Percentiles rank a stretch among this genome's conserved stretches.
Conservation (phyloP, 2,113 vertebrate species). For the Mustela lutreola region DNA sequence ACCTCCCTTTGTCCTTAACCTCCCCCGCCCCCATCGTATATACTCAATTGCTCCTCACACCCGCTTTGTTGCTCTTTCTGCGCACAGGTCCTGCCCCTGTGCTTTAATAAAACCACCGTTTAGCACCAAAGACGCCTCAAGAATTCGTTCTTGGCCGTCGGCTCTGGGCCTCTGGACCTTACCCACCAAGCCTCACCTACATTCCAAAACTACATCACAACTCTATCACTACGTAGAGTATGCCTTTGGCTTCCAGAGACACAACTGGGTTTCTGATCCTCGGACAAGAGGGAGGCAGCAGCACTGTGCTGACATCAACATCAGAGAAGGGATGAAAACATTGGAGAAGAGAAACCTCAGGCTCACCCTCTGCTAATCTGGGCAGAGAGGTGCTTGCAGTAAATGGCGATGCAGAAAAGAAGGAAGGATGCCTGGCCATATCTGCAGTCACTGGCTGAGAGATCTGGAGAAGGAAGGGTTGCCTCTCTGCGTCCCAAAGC, state of each 20-base stretch:
- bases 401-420: too few species aligned
- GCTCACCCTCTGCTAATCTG: neutral
- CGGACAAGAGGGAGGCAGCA: neutral
- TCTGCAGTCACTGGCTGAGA: neutral
- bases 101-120: neutral
- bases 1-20: too few species aligned
- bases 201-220: neutral
- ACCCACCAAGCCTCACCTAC: neutral
- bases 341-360: neutral
- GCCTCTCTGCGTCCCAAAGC: neutral
- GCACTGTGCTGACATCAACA: neutral
- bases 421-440: rapidly evolving
- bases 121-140: neutral
- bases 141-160: neutral
- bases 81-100: neutral
- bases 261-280: neutral
- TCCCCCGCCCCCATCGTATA: too few species aligned
- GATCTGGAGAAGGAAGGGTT: neutral
- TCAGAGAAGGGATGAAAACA: neutral
- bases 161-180: neutral
- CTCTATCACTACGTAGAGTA: neutral
- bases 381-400: neutral
- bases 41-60: too few species aligned
- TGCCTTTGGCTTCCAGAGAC: neutral
- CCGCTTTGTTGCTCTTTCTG: too few species aligned